Conservation (phyloP, 2,888 invertebrate species). For the Acrobasis repandana region DNA sequence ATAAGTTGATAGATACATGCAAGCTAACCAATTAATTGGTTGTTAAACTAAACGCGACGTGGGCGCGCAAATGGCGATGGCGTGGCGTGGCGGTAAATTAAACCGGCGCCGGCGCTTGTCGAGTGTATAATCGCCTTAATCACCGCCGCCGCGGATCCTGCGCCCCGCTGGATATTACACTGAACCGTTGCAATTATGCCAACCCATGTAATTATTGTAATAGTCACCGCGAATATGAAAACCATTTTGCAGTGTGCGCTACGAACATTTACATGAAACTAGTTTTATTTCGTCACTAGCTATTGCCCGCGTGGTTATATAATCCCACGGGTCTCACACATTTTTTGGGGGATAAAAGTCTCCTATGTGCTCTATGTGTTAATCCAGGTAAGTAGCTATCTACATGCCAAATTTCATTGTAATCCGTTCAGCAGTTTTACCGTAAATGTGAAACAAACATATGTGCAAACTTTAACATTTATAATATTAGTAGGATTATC, state of each 20-base stretch:
- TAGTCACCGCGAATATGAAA: slow-evolving; percentile 8
- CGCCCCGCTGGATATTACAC: slow-evolving; percentile 23
- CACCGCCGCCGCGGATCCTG: slow-evolving; percentile 37
- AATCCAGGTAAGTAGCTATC: too few species aligned
- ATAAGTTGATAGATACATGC: slow-evolving; percentile 27
- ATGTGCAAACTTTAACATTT: too few species aligned
- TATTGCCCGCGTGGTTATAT: too few species aligned
- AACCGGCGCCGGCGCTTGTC: slow-evolving; percentile 41
- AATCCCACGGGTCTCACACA: too few species aligned
- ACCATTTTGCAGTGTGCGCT: neutral
- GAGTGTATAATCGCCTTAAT: slow-evolving; percentile 54
- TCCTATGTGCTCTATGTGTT: too few species aligned
- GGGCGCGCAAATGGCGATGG: slow-evolving; percentile 30
- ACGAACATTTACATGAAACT: neutral
- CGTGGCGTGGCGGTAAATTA: slow-evolving; percentile 54
- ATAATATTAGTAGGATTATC: too few species aligned
- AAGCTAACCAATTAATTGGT: slow-evolving; percentile 48
- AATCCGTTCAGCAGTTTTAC: too few species aligned
- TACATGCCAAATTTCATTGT: too few species aligned
- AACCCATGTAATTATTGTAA: slow-evolving; percentile 20
- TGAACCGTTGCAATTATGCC: slow-evolving; percentile 22
- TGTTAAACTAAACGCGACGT: slow-evolving; percentile 46
- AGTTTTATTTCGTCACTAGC: neutral
- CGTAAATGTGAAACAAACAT: too few species aligned
- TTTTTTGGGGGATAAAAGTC: too few species aligned